Evolutionary conservation across 2,888 invertebrate species (phyloP).

Genomic region (Mystacides longicornis): DNA sequence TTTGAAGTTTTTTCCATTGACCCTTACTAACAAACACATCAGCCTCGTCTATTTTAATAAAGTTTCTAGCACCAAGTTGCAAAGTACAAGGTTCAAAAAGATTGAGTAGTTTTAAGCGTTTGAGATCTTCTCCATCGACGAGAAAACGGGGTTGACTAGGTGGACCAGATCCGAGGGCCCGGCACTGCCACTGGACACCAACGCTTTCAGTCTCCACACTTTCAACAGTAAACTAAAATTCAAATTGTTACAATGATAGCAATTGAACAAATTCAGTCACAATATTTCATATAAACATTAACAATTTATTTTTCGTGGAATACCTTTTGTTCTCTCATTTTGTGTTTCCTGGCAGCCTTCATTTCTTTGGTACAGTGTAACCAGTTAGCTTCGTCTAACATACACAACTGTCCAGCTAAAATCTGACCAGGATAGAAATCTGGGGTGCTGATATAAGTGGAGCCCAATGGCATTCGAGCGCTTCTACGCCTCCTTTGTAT

Average conservation of each 20-base stretch:
- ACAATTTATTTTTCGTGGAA: too few relatives aligned
- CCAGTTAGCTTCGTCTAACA: constrained; percentile 75
- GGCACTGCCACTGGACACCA: constrained; percentile 83
- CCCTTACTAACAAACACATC: constrained; percentile 71
- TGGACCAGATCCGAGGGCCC: constrained; percentile 55
- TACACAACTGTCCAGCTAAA: constrained; percentile 64
- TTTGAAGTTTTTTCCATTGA: constrained; percentile 67
- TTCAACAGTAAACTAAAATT: constrained; percentile 66
- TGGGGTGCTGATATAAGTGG: constrained; percentile 32
- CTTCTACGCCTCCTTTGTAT: constrained; percentile 52
- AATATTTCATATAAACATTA: neutral
- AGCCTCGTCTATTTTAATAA: constrained; percentile 66
- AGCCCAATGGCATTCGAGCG: constrained; percentile 6
- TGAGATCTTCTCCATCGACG: constrained; percentile 70
- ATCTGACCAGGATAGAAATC: constrained; percentile 67
- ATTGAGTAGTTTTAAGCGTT: constrained; percentile 74
- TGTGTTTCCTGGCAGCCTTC: constrained; percentile 55
- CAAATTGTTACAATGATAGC: neutral
- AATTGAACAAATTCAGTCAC: neutral
- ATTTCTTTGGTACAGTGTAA: constrained; percentile 68
- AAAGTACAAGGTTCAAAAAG: constrained; percentile 81
- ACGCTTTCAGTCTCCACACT: constrained; percentile 73
- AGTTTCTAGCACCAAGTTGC: constrained; percentile 84
- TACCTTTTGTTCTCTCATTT: constrained; percentile 51
- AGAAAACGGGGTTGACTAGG: constrained; percentile 60